Evolutionary conservation across 2,888 invertebrate genomes (phyloP).

Genomic region (Agriotes lineatus): DNA sequence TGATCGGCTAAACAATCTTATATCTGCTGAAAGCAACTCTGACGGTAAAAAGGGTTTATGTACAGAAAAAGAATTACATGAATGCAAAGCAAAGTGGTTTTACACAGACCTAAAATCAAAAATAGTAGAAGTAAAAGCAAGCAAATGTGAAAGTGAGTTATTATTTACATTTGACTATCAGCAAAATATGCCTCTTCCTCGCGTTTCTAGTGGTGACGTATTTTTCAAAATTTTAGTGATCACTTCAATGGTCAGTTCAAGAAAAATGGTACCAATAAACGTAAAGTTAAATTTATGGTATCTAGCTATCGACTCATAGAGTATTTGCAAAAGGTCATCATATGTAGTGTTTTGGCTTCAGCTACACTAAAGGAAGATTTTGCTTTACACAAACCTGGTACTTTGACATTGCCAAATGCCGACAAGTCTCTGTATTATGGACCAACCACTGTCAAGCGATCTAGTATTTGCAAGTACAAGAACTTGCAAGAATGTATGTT

Average conservation of each 20-base stretch:
- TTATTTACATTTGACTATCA: too few species aligned
- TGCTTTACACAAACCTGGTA: slow-evolving; percentile 3
- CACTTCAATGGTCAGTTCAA: background rate
- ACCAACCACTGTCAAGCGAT: background rate
- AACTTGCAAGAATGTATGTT: slow-evolving; percentile 1
- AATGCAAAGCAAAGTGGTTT: too few species aligned
- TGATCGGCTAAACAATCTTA: too few species aligned
- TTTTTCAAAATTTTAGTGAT: background rate
- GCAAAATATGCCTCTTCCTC: too few species aligned
- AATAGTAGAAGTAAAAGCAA: too few species aligned
- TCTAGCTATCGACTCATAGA: background rate
- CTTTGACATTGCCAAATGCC: slow-evolving; percentile 1
- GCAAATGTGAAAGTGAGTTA: too few species aligned
- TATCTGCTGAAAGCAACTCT: too few species aligned
- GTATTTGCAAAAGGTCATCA: background rate
- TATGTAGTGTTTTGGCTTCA: too few species aligned
- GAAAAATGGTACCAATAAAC: background rate
- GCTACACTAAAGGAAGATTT: slow-evolving; percentile 1
- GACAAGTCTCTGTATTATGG: background rate
- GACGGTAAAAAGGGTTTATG: too few species aligned
- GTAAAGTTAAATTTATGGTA: background rate
- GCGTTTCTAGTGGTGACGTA: too few species aligned
- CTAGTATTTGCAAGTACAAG: slow-evolving; percentile 3
- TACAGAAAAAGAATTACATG: too few species aligned
- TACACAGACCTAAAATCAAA: too few species aligned